A percentile compares a stretch with the other conserved stretches of the same genome.
Conservation (phyloP, 2,797 vertebrate species). For the Anomalospiza imberbis region DNA sequence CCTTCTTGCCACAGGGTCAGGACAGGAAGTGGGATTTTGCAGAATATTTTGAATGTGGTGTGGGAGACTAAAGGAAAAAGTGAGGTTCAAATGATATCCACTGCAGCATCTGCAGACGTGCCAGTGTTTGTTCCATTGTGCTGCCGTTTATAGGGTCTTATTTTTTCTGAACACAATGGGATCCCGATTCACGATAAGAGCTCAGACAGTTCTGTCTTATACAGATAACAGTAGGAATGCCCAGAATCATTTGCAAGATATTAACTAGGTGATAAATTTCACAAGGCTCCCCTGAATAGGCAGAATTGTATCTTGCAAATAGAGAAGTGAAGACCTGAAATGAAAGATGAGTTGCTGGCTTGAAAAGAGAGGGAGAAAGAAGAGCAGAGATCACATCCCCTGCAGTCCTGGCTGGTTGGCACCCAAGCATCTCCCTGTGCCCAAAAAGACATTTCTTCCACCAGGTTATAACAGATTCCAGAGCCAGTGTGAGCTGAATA, state of each 20-base stretch:
- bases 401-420: background rate
- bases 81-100: slow-evolving; percentile 27
- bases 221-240: background rate
- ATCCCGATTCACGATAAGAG: background rate
- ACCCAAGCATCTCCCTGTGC: background rate
- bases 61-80: slow-evolving; percentile 8
- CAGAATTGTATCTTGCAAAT: background rate
- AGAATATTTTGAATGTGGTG: slow-evolving; percentile 45
- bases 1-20: slow-evolving; percentile 22
- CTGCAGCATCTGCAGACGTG: slow-evolving; percentile 35
- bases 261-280: slow-evolving; percentile 2
- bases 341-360: background rate
- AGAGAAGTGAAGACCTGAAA: background rate
- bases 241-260: background rate
- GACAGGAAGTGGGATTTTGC: slow-evolving; percentile 48
- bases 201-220: background rate
- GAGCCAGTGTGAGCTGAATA: background rate
- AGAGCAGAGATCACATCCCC: background rate
- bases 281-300: background rate
- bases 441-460: background rate
- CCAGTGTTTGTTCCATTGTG: background rate
- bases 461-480: background rate
- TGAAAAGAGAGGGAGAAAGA: background rate
- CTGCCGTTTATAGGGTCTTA: background rate
- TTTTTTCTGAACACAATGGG: background rate